Conservation (phyloP, 2,888 invertebrate species). For the Norana najaformis region DNA sequence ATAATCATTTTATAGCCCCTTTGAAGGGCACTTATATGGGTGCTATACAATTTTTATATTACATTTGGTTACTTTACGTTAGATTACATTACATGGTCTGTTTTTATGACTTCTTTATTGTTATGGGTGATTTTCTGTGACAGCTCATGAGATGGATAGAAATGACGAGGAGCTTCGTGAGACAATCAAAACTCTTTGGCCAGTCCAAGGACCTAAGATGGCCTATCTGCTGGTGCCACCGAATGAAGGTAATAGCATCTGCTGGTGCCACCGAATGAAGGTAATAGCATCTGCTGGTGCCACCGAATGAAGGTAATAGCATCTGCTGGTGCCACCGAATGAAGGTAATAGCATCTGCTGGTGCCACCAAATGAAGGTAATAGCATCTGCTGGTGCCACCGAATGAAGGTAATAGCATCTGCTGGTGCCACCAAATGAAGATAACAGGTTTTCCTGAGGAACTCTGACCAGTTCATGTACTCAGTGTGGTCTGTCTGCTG, state of each 20-base stretch:
- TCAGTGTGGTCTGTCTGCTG: too few relatives aligned
- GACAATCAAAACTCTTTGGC: slow-evolving; percentile 96
- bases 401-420: too few relatives aligned
- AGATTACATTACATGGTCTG: background rate
- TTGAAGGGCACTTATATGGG: too few relatives aligned
- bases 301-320: background rate
- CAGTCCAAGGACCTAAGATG: slow-evolving; percentile 96
- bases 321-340: too few relatives aligned
- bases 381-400: too few relatives aligned
- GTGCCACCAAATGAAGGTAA: too few relatives aligned
- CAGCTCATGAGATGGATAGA: slow-evolving; percentile 98
- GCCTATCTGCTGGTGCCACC: slow-evolving; percentile 91
- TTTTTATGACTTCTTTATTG: background rate
- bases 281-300: background rate
- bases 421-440: background rate
- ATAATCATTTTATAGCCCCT: too few relatives aligned
- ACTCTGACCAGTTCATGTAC: too few relatives aligned
- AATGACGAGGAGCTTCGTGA: slow-evolving; percentile 93
- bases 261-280: background rate
- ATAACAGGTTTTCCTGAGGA: too few relatives aligned
- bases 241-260: slow-evolving; percentile 67
- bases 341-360: too few relatives aligned
- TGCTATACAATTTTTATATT: too few relatives aligned
- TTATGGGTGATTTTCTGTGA: background rate
- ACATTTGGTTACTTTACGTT: too few relatives aligned